Percentiles rank a stretch among this genome's conserved stretches.
Evolutionary conservation across 2,113 vertebrate species (phyloP).

Genomic region (Drymodes brunneopygia): DNA sequence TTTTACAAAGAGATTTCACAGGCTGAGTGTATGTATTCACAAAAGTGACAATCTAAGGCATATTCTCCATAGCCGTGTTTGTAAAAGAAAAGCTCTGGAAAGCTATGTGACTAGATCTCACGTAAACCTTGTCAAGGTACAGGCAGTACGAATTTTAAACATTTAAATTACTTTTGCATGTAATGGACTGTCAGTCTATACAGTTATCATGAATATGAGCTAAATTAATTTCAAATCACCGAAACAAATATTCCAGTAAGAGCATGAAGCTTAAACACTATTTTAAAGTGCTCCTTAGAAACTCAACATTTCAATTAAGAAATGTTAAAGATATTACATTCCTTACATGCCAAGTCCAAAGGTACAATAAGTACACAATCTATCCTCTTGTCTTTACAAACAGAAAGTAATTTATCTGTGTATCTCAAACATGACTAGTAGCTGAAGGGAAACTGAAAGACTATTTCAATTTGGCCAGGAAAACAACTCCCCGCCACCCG

Average conservation of each 20-base stretch:
- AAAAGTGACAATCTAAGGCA: constrained; percentile 5
- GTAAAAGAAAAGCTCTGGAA: background rate
- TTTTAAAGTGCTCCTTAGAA: constrained; percentile 44
- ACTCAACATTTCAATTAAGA: constrained; percentile 17
- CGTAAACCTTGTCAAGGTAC: background rate
- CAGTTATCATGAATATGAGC: background rate
- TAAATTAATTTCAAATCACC: constrained; percentile 5
- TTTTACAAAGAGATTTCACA: constrained; percentile 28
- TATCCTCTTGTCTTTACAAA: constrained; percentile 37
- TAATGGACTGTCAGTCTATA: background rate
- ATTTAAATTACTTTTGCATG: background rate
- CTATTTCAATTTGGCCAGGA: background rate
- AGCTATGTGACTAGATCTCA: background rate
- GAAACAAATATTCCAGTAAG: background rate
- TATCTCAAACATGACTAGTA: background rate
- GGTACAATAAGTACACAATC: constrained; percentile 38
- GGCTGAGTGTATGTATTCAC: background rate
- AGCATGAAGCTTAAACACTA: background rate
- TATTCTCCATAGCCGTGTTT: background rate
- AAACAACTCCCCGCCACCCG: background rate
- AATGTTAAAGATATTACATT: constrained; percentile 41
- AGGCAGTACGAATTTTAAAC: background rate
- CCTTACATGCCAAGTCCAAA: constrained; percentile 5
- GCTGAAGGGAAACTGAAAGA: background rate
- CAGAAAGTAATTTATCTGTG: background rate